Conservation (phyloP, 2,888 invertebrate genomes). For the Ormyrus thymus region DNA sequence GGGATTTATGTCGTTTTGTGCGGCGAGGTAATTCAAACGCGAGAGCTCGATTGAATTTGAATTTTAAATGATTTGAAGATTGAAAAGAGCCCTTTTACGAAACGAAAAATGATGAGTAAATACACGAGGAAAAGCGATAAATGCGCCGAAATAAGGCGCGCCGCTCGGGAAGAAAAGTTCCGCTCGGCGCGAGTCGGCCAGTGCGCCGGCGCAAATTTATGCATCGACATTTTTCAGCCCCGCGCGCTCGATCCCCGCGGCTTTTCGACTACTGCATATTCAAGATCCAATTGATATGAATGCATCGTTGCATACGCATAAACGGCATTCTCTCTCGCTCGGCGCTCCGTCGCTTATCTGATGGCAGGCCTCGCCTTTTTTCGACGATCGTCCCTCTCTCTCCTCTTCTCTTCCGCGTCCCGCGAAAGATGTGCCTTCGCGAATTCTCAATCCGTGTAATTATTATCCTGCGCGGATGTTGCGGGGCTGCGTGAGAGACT, state of each 20-base stretch:
- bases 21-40: background rate
- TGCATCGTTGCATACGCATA: slow-evolving; percentile 72
- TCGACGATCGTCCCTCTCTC: slow-evolving; percentile 15
- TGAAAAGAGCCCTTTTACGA: background rate
- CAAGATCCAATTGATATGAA: slow-evolving; percentile 73
- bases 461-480: slow-evolving; percentile 14
- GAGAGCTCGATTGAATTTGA: background rate
- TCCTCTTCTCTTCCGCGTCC: slow-evolving; percentile 58
- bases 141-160: too few species aligned
- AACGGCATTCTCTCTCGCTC: slow-evolving; percentile 62
- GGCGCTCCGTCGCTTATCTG: slow-evolving; percentile 62
- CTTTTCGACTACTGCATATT: slow-evolving; percentile 62
- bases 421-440: slow-evolving; percentile 57
- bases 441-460: slow-evolving; percentile 25
- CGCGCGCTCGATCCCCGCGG: slow-evolving; percentile 60
- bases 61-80: too few species aligned
- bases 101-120: background rate
- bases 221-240: slow-evolving; percentile 62
- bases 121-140: too few species aligned
- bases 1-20: too few species aligned
- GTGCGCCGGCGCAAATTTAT: slow-evolving; percentile 65
- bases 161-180: too few species aligned
- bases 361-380: slow-evolving; percentile 65
- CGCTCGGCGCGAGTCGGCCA: background rate
- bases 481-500: background rate